Evolutionary conservation across 1,140 invertebrate species (phyloP), one percentile per base, ranked within the genome.

Genomic region (Alviniconcha marisindica): DNA sequence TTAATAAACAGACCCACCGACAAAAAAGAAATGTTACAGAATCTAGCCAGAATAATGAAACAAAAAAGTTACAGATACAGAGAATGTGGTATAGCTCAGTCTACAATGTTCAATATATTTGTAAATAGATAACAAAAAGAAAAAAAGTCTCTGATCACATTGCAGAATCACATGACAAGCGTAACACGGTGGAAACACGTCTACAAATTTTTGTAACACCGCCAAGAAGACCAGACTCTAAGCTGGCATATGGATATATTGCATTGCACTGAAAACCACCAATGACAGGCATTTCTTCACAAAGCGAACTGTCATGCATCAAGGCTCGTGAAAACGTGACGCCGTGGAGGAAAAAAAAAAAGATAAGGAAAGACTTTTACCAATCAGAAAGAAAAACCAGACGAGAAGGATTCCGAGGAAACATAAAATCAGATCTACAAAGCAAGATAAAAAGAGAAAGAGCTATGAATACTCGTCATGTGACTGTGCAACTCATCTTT

Each of bases 401-500:
- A 82, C 42, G 33, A 82, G 54, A 78, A 51, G 44, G 56, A 76
- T 44, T 77, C 36, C n/a, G 73, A 33, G 69, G 36, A 83, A 83
- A 63, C 48, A 63, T 69, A 56, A 80, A 80, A 66, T 31, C 42
- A 79, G 42, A 74, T 73, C 66, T 71, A 82, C 66, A 28, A 82
- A 82, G 80, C 66, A 74, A 74, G 71, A 82, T 80, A 80, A 36
- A 40, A 40, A 71, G 24, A 76, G 33, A 87, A 82, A 88, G 85
- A 86, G 71, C 76, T 84, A 83, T 84, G 85, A 84, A 73, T 69
- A 69, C 73, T 77, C 74, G 90, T 93, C 92, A 92, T 93, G 93
- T 92, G 91, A 92, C 91, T 91, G 91, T 92, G 91, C 92, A 91
- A 90, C 84, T 84, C 83, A 87, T 88, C 85, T 80, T 88, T 87